Percentiles rank a stretch among this genome's conserved stretches.
Evolutionary conservation across 2,113 vertebrate species (phyloP).

Genomic region (Peromyscus maniculatus): DNA sequence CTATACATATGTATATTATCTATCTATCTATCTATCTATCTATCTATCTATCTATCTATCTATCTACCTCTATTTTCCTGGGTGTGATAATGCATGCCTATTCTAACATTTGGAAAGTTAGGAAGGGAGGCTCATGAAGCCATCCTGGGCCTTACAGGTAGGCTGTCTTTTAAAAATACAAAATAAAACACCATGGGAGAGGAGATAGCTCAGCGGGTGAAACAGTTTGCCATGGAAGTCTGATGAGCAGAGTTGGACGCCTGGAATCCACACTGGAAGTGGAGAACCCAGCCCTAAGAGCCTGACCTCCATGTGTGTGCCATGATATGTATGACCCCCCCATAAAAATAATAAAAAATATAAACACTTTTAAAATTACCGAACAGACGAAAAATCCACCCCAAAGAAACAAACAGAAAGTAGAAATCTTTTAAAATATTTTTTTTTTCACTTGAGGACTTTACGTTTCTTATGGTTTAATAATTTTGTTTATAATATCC

Average conservation of each 20-base stretch:
- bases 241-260: not conserved
- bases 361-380: not conserved
- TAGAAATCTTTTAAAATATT: not conserved
- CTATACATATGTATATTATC: too few relatives aligned
- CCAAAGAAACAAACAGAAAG: not conserved
- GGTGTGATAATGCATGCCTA: not conserved
- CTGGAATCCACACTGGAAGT: not conserved
- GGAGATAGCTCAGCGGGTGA: too few relatives aligned
- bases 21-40: too few relatives aligned
- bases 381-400: not conserved
- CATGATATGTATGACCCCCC: too few relatives aligned
- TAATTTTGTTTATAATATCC: constrained; percentile 69
- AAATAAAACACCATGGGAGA: not conserved
- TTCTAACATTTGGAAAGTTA: not conserved
- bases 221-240: not conserved
- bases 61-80: not conserved
- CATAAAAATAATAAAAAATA: not conserved
- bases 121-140: not conserved
- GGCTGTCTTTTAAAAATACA: not conserved
- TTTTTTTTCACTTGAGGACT: constrained; percentile 61
- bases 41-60: too few relatives aligned
- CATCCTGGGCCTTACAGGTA: not conserved
- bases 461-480: constrained; percentile 76
- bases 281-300: not conserved
- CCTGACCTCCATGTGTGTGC: not conserved